A percentile compares a stretch with the other conserved stretches of the same genome.
phyloP scores from a whole-genome alignment of 1,140 invertebrate genomes.

The Tigriopus japonicus region DNA sequence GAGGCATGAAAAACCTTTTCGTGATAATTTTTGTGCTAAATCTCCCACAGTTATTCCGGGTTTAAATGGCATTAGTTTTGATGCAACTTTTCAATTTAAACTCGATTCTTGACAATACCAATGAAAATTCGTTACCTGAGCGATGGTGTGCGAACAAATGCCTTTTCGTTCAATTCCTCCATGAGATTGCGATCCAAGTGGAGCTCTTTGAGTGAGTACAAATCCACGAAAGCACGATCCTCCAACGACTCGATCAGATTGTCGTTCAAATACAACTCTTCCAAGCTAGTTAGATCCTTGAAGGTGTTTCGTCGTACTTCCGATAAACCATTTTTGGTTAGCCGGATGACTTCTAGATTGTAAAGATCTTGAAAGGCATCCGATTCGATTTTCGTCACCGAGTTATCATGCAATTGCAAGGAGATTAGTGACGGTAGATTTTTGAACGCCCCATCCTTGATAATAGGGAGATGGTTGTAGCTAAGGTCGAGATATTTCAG shows the following conservation, averaged over 20 bases:
- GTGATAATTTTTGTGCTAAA: no score
- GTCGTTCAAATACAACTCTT: slow-evolving; percentile 10
- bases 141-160: slow-evolving; percentile 3
- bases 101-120: neutral
- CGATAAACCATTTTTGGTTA: slow-evolving; percentile 12
- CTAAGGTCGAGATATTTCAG: slow-evolving; percentile 30
- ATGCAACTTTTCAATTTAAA: neutral
- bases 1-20: no score
- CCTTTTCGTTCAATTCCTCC: slow-evolving; percentile 1
- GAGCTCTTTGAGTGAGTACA: slow-evolving; percentile 8
- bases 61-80: no score
- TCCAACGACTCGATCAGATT: slow-evolving; percentile 9
- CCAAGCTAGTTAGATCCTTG: slow-evolving; percentile 5
- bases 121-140: slow-evolving; percentile 4
- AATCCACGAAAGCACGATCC: slow-evolving; percentile 2
- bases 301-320: neutral
- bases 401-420: slow-evolving; percentile 9
- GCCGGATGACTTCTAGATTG: neutral
- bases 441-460: slow-evolving; percentile 46
- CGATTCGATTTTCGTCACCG: slow-evolving; percentile 2
- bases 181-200: slow-evolving; percentile 4
- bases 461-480: slow-evolving; percentile 41
- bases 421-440: slow-evolving; percentile 35
- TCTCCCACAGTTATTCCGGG: no score
- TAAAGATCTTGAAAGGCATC: slow-evolving; percentile 8